These are phyloP conservation scores for Epinephelus moara DNA, from an alignment of 2,113 vertebrate species.

Conservation along the genomic window DNA sequence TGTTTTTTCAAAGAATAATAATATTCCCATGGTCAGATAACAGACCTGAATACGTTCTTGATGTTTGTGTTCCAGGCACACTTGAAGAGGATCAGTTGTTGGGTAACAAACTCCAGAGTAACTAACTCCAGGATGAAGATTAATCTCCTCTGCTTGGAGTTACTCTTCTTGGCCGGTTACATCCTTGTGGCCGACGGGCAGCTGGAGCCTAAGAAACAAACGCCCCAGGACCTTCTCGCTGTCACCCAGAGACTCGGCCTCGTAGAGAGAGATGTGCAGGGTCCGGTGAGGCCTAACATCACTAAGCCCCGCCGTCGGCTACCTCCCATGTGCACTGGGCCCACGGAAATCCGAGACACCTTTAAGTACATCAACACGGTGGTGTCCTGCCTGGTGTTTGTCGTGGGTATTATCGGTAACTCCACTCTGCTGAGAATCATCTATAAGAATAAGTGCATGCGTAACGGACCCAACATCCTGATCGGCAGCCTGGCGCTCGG, in stretches of 20 bases:
- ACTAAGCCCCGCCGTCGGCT: constrained; percentile 72
- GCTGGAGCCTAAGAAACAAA: constrained; percentile 44
- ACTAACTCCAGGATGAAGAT: constrained; percentile 67
- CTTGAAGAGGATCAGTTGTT: constrained; percentile 24
- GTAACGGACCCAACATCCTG: constrained; percentile 96
- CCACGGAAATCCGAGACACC: constrained; percentile 89
- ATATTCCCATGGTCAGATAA: not conserved
- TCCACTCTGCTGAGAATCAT: constrained; percentile 94
- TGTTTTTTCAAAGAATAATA: not conserved
- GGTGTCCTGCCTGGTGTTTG: constrained; percentile 93
- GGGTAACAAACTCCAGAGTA: constrained; percentile 34
- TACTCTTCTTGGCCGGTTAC: constrained; percentile 62
- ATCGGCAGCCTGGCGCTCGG: constrained; percentile 96
- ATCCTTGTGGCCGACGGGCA: constrained; percentile 69
- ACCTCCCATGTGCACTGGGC: constrained; percentile 87
- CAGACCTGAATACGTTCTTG: not conserved
- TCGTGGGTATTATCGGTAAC: constrained; percentile 95
- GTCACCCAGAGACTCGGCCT: constrained; percentile 66
- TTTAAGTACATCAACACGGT: constrained; percentile 97
- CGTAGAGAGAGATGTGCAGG: constrained; percentile 61
- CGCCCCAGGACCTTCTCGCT: not conserved
- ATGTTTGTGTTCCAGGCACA: constrained; percentile 45
- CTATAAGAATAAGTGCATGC: constrained; percentile 98
- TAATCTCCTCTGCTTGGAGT: constrained; percentile 41
- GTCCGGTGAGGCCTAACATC: constrained; percentile 66